phyloP scores from a whole-genome alignment of 2,113 vertebrate species.

The Gambusia holbrooki region DNA sequence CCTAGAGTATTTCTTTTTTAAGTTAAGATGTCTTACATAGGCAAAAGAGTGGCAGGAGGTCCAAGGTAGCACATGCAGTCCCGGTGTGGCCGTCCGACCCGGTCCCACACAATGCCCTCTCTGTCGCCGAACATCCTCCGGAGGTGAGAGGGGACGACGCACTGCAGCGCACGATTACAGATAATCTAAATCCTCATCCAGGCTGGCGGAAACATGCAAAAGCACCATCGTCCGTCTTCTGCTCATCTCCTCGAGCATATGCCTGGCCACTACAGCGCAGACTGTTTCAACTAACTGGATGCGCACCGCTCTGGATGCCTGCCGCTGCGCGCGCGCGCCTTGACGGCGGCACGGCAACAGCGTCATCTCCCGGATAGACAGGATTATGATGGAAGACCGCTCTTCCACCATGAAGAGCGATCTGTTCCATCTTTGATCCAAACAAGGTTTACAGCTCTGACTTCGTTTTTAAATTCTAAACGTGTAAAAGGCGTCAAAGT shows the following conservation, averaged over 20 bases:
- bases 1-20: background rate
- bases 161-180: constrained; percentile 22
- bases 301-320: constrained; percentile 42
- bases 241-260: constrained; percentile 55
- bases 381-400: background rate
- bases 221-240: constrained; percentile 48
- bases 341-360: constrained; percentile 48
- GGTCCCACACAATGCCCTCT: constrained; percentile 78
- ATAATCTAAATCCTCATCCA: constrained; percentile 44
- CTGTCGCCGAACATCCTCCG: constrained; percentile 78
- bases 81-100: constrained; percentile 76
- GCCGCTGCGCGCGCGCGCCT: constrained; percentile 2
- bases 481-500: background rate
- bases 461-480: background rate
- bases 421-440: background rate
- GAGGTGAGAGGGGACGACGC: constrained; percentile 16
- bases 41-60: constrained; percentile 80
- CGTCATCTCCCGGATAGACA: constrained; percentile 62
- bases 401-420: background rate
- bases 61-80: constrained; percentile 84
- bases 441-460: no score
- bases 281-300: constrained; percentile 25
- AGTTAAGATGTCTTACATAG: constrained; percentile 77
- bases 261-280: constrained; percentile 46
- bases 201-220: constrained; percentile 20